Evolutionary conservation across 2,888 invertebrate genomes (phyloP).

Genomic region (Eupeodes latifasciatus): DNA sequence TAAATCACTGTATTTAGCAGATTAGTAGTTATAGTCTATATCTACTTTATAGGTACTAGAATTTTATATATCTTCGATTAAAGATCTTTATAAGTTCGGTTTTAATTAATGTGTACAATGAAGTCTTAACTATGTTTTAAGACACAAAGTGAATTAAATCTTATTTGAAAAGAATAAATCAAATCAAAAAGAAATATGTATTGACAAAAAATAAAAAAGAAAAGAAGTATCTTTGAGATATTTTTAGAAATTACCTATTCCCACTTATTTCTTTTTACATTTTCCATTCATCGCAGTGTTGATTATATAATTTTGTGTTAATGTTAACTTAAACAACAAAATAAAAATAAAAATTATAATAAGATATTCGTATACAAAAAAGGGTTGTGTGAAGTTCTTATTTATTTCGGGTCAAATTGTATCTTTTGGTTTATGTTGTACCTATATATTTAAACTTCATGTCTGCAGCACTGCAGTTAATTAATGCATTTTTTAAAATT

Average conservation of each 20-base stretch:
- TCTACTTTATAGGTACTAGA: constrained; percentile 45
- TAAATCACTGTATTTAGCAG: constrained; percentile 65
- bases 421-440: background rate
- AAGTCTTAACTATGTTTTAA: background rate
- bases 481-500: constrained; percentile 43
- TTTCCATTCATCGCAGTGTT: constrained; percentile 46
- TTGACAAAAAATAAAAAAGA: constrained; percentile 7
- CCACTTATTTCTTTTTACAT: constrained; percentile 21
- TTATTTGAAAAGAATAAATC: constrained; percentile 12
- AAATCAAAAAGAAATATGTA: constrained; percentile 20
- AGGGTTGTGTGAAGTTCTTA: background rate
- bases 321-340: constrained; percentile 27
- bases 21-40: constrained; percentile 39
- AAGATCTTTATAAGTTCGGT: constrained; percentile 31
- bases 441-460: background rate
- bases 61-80: background rate
- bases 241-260: constrained; percentile 73
- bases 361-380: background rate
- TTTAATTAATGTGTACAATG: constrained; percentile 22
- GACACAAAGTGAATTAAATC: constrained; percentile 11
- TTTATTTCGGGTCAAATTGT: constrained; percentile 67
- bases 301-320: constrained; percentile 68
- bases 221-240: constrained; percentile 60
- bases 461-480: background rate
- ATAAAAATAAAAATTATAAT: background rate